Evolutionary conservation across 35 echinoderm and acorn worm genomes (phyloP), one percentile per base, ranked within the genome.

Genomic region (Anneissia japonica): DNA sequence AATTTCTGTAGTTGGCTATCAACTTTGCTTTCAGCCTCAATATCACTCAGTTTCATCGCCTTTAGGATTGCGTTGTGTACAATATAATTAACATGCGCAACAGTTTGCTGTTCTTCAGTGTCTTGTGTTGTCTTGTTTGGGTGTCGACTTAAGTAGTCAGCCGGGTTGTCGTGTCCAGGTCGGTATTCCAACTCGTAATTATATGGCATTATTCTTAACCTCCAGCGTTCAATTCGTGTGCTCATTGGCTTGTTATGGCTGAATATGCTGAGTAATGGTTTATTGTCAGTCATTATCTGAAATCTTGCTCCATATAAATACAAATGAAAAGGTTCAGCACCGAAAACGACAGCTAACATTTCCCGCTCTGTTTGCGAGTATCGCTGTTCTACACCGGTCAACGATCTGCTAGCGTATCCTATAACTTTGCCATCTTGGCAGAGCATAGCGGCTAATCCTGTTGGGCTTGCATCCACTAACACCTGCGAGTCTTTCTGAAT

Each of bases 361-460:
- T 85, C 82, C 23, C 73, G 72, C 38, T 90, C 88, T 17, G 88
- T 90, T 76, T 90, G 82, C 38, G 88, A 90, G 39, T 85, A 90
- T 46, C 88, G 56, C 26, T 78, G 81, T 46, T 90, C 88, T 1
- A 90, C 88, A 17, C 28, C 34, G 12, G 81, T 75, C 4, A 90
- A 73, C 33, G 88, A 33, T 28, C 82, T 38, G 81, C 88, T 90
- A 3, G 88, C 88, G 46, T 83, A 89, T 26, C 73, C 77, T 34
- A 89, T 37, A 0, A 86, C 82, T 31, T 79, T 43, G 28, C 31
- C 51, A 17, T 46, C 55, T 45, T 88, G 77, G 3, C n/a, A 46
- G 19, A 88, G 0, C 4, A 88, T 88, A 16, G 76, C 39, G 38
- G 33, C 74, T 17, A 92, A 31, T 32, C 79, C 85, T 16, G 88